Evolutionary conservation across 2,888 invertebrate species (phyloP), one percentile per base, ranked within the genome.

Genomic region (Ophonus ardosiacus): DNA sequence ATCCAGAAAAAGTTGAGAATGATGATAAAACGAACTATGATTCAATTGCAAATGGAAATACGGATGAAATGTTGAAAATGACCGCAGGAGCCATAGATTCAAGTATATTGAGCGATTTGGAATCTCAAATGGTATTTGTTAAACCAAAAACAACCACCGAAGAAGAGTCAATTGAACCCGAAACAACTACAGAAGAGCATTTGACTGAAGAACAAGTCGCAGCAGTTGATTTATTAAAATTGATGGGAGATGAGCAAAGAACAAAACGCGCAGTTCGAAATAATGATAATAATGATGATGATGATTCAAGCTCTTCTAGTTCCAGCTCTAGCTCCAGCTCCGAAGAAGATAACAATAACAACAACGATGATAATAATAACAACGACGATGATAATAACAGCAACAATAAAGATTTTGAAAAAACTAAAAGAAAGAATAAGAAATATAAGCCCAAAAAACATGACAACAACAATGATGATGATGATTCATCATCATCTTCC

Each of bases 221-320:
- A 88, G 90, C 91, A 10, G 92, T 93, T 86, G 92, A 92, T 56
- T 88, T 93, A 82, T 88, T 92, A 71, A 90, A 90, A 87, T 91
- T 92, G 89, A 92, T 92, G 79, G 90, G 91, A 57, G 87, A 87
- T 84, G 86, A 87, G 74, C 74, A 65, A 18, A 61, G 76, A 61
- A 40, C 51, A 38, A 86, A 86, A 81, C 74, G 81, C 3, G 51
- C 76, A 61, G 21, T 65, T 13, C 68, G 74, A 10, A 38, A 85
- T 71, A 18, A 85, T 68, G 21, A 85, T 71, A 18, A 85, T 68
- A 38, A 85, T 63, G 31, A 85, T 74, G 51, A 85, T 38, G 59
- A 51, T 71, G 38, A 38, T 68, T 40, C 43, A 31, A 31, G 31
- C 5, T 31, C 31, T 31, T 31, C 31, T 31, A 31, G 31, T 13